Percentiles rank a stretch among this genome's conserved stretches.
Evolutionary conservation across 2,797 vertebrate genomes (phyloP).

Genomic region (Argentina silus): DNA sequence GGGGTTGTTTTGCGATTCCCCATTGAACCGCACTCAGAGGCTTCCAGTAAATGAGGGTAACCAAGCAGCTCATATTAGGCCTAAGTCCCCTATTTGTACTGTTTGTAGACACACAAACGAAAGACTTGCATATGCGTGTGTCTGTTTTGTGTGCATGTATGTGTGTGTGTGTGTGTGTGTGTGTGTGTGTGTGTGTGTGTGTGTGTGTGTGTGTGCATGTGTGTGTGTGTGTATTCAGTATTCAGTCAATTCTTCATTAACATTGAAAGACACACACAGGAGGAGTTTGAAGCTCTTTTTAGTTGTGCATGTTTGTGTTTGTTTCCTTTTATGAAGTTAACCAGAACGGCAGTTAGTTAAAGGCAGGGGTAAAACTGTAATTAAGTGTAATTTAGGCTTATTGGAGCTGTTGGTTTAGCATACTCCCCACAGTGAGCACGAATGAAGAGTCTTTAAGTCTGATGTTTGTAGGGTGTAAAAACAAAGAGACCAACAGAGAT

Average conservation of each 20-base stretch:
- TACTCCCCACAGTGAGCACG: neutral
- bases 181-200: slow-evolving; percentile 3
- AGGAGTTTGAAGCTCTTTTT: neutral
- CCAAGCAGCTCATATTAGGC: neutral
- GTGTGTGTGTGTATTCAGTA: neutral
- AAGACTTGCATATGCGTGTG: neutral
- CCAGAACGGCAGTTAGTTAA: neutral
- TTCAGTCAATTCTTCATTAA: neutral
- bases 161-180: slow-evolving; percentile 1
- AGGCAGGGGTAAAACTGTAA: neutral
- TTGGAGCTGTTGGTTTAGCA: neutral
- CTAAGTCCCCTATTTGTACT: too few species aligned
- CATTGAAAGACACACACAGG: too few species aligned
- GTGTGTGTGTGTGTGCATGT: neutral
- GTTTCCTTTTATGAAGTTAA: neutral
- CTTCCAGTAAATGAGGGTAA: slow-evolving; percentile 26
- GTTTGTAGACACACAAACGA: neutral
- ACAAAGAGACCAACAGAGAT: too few species aligned
- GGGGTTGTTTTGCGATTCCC: slow-evolving; percentile 31
- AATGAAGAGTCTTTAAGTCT: too few species aligned
- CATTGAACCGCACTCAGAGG: slow-evolving; percentile 19
- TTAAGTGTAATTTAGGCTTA: neutral
- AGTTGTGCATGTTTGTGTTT: slow-evolving; percentile 6
- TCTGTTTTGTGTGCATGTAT: neutral
- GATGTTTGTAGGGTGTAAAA: too few species aligned